Base-by-base conservation (phyloP, 2,113 vertebrate species). In the Oryctolagus cuniculus region DNA sequence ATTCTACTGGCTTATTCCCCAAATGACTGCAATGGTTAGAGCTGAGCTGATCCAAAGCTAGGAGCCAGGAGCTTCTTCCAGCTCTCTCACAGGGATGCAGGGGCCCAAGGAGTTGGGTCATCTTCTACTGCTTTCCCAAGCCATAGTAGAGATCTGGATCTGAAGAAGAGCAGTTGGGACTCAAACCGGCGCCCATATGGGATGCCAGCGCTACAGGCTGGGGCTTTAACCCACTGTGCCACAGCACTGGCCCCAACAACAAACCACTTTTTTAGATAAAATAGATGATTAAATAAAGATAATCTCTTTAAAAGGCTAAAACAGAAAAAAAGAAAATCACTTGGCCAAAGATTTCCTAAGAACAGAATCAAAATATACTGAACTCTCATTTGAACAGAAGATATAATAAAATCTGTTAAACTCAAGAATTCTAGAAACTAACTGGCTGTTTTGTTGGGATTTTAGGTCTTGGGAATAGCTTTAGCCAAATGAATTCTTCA, bases 401-500 rank as follows among this genome's bases (percentile, higher is more conserved):
- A 96, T 97, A 85, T 90, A 97, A 88, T 73, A 96, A 97, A 92
- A 90, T 36, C 55, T 93, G n/a, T 93, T 96, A 96, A 97, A 49
- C 87, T 0, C 16, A 85, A 58, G 69, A 10, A 90, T 92, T 93
- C 29, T 77, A 93, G 75, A 83, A 80, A 91, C 90, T 72, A 87
- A 94, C 34, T 96, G 94, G 66, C 92, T 90, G 72, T 94, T 96
- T 96, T 38, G 61, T 27, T 96, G 80, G 53, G 29, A 80, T 97
- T 98, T 97, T 73, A 84, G 58, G 21, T 94, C 95, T 88, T 96
- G 66, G 91, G 44, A 85, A 80, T 90, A 96, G 55, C 21, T 17
- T 84, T 89, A 36, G 84, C 97, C 75, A 95, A 97, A 97, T 19
- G 10, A 97, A 96, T 24, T 83, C 73, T 93, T 96, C 66, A 34